Base-by-base conservation (phyloP, 2,888 invertebrate species). In the Amitus sp. region DNA sequence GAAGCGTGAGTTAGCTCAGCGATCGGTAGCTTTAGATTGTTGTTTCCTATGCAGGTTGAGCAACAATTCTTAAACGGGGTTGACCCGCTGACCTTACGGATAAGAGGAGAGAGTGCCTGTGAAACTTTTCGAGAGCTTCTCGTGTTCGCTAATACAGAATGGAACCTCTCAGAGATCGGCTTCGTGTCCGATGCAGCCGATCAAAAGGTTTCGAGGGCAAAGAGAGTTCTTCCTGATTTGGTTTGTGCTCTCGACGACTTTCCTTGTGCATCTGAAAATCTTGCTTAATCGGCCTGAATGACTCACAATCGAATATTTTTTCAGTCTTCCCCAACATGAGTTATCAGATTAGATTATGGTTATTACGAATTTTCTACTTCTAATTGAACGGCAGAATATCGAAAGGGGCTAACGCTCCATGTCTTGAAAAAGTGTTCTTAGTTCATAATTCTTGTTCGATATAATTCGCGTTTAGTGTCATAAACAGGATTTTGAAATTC, bases 171-270 rank as follows among this genome's bases (percentile, higher is more conserved):
- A 6, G 37, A 57, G 55, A 55, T 57, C 52, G 54, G 48, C 51
- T 53, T 55, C 58, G 47, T 34, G 60, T 64, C 54, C 52, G 62
- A 46, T 46, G 67, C 61, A 63, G 42, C 40, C 52, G 56, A 65
- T 65, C 63, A 42, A 70, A 74, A 71, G 69, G 71, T 74, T 73
- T 73, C 66, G 69, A 71, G 72, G 71, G 69, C 74, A 71, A 69
- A 69, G 67, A 69, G 67, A 69, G 40, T 40, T 40, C 10, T 40
- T 40, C 19, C 10, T 40, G 19, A 18, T 19, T 40, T 40, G 40
- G 5, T 7, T 4, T 30, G 10, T 9, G 15, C 19, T 18, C 10
- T 18, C 40, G n/a, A 40, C 19, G 18, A 40, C 40, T 40, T 40
- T 40, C 18, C 18, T 40, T 40, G 40, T 19, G 10, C 18, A n/a